A percentile compares a stretch with the other conserved stretches of the same genome.
Evolutionary conservation across 92 coral and sea anemone species (phyloP).

Genomic region (Montipora capitata): DNA sequence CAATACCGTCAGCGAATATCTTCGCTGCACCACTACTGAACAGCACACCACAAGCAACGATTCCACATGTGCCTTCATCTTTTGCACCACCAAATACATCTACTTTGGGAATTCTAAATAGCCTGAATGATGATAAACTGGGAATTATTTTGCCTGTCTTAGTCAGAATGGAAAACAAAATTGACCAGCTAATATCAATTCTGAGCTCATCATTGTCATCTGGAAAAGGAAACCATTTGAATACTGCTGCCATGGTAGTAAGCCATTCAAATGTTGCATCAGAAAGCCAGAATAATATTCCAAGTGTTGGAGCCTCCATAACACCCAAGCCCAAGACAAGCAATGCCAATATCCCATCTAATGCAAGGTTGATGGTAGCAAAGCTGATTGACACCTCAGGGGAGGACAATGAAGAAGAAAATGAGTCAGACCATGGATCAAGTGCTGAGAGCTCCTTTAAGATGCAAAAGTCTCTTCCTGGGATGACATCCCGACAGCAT

Average conservation of each 20-base stretch:
- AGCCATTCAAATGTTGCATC: neutral
- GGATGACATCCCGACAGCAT: conserved; percentile 33
- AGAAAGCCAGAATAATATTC: neutral
- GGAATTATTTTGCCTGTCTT: conserved; percentile 33
- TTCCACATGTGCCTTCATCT: conserved; percentile 17
- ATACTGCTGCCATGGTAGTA: neutral
- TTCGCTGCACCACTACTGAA: conserved; percentile 24
- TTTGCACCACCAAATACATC: conserved; percentile 11
- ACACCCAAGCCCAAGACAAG: neutral
- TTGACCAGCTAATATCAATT: conserved; percentile 42
- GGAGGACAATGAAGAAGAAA: neutral
- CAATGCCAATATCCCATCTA: neutral
- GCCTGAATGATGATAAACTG: conserved; percentile 49
- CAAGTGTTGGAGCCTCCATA: neutral
- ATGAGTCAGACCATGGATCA: neutral
- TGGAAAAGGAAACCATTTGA: conserved; percentile 29
- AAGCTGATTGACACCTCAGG: neutral
- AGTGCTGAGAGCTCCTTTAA: neutral
- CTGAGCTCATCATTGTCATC: conserved; percentile 5
- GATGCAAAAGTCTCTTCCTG: conserved; percentile 10
- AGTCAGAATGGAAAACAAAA: conserved; percentile 51
- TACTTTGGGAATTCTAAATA: conserved; percentile 22
- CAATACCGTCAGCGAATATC: conserved; percentile 16
- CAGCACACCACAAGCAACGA: conserved; percentile 12
- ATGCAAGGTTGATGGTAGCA: neutral